A percentile compares a stretch with the other conserved stretches of the same genome.
Evolutionary conservation across 2,113 vertebrate species (phyloP).

Genomic region (Ifrita kowaldi): DNA sequence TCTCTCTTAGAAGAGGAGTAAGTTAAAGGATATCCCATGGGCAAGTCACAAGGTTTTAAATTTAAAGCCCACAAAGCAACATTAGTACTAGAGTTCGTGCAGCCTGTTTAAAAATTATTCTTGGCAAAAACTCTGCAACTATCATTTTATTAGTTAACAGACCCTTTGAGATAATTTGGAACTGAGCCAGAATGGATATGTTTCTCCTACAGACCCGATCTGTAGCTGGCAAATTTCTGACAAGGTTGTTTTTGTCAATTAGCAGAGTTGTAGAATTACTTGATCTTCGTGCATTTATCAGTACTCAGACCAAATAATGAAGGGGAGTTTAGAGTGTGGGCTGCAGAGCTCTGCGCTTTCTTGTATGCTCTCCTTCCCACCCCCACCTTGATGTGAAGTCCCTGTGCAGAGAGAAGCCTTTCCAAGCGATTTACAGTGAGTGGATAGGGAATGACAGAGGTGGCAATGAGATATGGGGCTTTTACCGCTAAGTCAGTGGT

Average conservation of each 20-base stretch:
- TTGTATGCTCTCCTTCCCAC: background rate
- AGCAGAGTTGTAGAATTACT: background rate
- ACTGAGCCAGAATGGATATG: background rate
- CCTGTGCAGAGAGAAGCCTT: background rate
- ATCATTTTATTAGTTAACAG: constrained; percentile 14
- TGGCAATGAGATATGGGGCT: constrained; percentile 1
- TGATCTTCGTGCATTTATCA: background rate
- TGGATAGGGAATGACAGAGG: background rate
- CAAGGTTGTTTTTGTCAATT: background rate
- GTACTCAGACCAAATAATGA: background rate
- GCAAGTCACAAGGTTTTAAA: constrained; percentile 10
- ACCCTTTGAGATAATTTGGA: constrained; percentile 26
- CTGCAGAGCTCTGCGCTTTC: fast-evolving
- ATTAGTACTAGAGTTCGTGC: background rate
- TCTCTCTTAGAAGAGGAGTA: constrained; percentile 7
- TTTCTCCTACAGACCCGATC: background rate
- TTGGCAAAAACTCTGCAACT: background rate
- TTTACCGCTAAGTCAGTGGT: constrained; percentile 4
- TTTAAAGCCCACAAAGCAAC: constrained; percentile 1
- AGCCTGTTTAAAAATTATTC: constrained; percentile 38
- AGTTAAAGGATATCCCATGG: background rate
- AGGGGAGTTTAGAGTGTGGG: background rate
- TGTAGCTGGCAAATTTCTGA: background rate
- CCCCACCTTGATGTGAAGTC: background rate
- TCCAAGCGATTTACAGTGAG: constrained; percentile 41